These are phyloP conservation scores for Poeciliopsis gracilis DNA, from an alignment of 2,797 vertebrate genomes.

Conservation along the genomic window DNA sequence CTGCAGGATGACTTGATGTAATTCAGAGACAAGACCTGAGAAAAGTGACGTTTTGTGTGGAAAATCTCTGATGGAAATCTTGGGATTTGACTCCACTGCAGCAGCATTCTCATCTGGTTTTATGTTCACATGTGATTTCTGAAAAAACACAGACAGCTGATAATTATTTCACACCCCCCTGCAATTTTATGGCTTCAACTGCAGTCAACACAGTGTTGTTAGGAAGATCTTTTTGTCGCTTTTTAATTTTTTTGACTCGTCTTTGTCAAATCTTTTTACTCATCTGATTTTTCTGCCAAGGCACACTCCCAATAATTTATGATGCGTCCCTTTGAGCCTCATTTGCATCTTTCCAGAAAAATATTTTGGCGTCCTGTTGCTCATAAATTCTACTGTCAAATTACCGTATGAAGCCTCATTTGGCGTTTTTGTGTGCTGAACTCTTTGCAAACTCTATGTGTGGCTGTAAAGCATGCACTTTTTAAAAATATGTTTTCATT, in stretches of 20 bases:
- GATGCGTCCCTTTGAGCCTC: neutral
- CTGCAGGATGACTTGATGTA: slow-evolving; percentile 26
- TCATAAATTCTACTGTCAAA: neutral
- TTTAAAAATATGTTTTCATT: neutral
- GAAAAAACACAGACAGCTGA: slow-evolving; percentile 15
- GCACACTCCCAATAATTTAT: neutral
- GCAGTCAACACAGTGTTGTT: slow-evolving; percentile 7
- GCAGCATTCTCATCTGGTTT: slow-evolving; percentile 8
- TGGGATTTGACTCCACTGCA: slow-evolving; percentile 9
- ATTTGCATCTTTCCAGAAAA: slow-evolving; percentile 12
- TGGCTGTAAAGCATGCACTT: neutral
- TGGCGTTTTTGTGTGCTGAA: slow-evolving; percentile 11
- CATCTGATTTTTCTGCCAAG: slow-evolving; percentile 4
- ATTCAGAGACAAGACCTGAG: slow-evolving; percentile 1
- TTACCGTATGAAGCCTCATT: neutral
- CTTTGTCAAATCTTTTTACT: neutral
- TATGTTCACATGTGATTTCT: slow-evolving; percentile 26
- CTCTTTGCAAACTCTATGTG: slow-evolving; percentile 24
- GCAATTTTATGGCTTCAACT: neutral
- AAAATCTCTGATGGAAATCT: slow-evolving; percentile 25
- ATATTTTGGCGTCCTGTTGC: neutral
- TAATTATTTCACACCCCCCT: neutral
- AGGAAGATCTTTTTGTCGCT: neutral
- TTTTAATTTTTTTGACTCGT: neutral
- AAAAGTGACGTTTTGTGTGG: slow-evolving; percentile 17